These are phyloP conservation scores for Chiroxiphia lanceolata DNA, from an alignment of 2,797 vertebrate species.

Conservation along the genomic window DNA sequence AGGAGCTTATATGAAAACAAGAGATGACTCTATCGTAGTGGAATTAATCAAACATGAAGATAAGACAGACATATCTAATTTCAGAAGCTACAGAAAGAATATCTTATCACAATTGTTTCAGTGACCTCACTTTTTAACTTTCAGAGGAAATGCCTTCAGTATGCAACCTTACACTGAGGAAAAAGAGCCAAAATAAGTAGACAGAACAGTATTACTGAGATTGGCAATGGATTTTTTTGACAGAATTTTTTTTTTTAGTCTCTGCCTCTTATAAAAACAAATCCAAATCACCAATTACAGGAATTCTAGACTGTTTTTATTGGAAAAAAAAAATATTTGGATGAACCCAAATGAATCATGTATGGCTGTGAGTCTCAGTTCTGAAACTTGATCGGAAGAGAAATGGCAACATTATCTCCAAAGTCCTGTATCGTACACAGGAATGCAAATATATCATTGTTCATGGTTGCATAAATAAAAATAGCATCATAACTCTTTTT, in stretches of 20 bases:
- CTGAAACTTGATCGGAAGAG: neutral
- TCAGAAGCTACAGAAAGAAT: slow-evolving; percentile 34
- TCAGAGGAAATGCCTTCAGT: slow-evolving; percentile 43
- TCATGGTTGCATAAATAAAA: neutral
- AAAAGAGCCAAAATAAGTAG: slow-evolving; percentile 24
- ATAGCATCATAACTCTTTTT: neutral
- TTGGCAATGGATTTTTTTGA: slow-evolving; percentile 1
- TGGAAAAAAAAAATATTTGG: neutral
- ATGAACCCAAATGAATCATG: neutral
- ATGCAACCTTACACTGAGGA: neutral
- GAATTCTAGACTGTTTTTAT: neutral
- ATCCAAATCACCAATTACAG: neutral
- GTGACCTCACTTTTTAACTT: slow-evolving; percentile 40
- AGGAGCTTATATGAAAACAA: neutral
- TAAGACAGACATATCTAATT: slow-evolving; percentile 39
- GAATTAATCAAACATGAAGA: slow-evolving; percentile 43
- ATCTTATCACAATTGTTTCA: slow-evolving; percentile 11
- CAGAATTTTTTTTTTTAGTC: neutral
- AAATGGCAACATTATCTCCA: neutral
- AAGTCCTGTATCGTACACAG: neutral
- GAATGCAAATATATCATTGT: neutral
- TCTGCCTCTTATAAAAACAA: neutral
- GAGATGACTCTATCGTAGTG: neutral
- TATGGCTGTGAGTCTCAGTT: neutral
- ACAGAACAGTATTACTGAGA: neutral